phyloP scores from a whole-genome alignment of 2,888 invertebrate species.

The Theretra japonica region DNA sequence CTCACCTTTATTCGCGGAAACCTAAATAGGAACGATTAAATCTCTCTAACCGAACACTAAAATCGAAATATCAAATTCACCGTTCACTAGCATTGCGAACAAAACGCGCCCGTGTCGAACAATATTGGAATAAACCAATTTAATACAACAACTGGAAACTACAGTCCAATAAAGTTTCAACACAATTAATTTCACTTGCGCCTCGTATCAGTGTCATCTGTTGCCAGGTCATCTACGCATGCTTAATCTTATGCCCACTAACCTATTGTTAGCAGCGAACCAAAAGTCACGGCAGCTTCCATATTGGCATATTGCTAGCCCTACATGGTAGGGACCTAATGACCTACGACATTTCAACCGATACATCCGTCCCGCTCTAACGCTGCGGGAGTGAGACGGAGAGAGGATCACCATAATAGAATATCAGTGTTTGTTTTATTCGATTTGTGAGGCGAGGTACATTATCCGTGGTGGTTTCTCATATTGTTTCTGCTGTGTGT shows the following conservation, averaged over 20 bases:
- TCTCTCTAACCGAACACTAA: background rate
- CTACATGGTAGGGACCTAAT: slow-evolving; percentile 81
- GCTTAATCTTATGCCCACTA: slow-evolving; percentile 65
- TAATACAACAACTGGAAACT: slow-evolving; percentile 11
- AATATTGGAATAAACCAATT: slow-evolving; percentile 30
- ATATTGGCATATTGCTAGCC: slow-evolving; percentile 84
- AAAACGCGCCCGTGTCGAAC: slow-evolving; percentile 25
- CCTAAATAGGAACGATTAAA: slow-evolving; percentile 9
- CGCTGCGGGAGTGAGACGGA: slow-evolving; percentile 57
- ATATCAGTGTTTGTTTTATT: slow-evolving; percentile 79
- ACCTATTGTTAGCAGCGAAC: slow-evolving; percentile 75
- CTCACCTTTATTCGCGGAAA: slow-evolving; percentile 18
- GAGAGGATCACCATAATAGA: slow-evolving; percentile 75
- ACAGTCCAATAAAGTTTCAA: slow-evolving; percentile 29
- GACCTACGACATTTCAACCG: slow-evolving; percentile 84
- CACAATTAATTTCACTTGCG: slow-evolving; percentile 56
- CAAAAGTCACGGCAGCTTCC: slow-evolving; percentile 79
- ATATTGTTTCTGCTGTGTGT: slow-evolving; percentile 50
- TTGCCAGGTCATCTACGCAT: slow-evolving; percentile 70
- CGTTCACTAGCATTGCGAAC: slow-evolving; percentile 8
- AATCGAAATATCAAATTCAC: slow-evolving; percentile 16
- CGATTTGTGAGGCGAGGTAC: slow-evolving; percentile 75
- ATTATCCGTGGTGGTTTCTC: slow-evolving; percentile 71
- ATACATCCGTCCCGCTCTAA: slow-evolving; percentile 64
- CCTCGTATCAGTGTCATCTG: slow-evolving; percentile 75